These are phyloP conservation scores for Malacosoma neustria DNA, from an alignment of 2,888 invertebrate genomes.

Conservation along the genomic window DNA sequence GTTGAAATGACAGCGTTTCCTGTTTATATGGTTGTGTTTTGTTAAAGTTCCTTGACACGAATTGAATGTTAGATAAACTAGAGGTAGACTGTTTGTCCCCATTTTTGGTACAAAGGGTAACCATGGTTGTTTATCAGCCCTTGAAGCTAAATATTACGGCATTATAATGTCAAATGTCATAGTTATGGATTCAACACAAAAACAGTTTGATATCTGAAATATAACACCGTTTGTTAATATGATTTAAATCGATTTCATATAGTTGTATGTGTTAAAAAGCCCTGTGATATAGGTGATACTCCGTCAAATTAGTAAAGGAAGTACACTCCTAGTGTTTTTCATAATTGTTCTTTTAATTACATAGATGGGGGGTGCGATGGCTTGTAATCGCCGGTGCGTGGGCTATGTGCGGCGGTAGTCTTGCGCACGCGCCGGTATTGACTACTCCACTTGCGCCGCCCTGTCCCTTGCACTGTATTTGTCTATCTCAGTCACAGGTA, in stretches of 20 bases:
- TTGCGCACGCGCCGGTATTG: slow-evolving; percentile 43
- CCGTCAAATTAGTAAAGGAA: too few relatives aligned
- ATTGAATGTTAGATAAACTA: background rate
- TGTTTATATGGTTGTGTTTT: background rate
- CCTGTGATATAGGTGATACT: too few relatives aligned
- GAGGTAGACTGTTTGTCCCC: background rate
- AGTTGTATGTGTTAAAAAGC: too few relatives aligned
- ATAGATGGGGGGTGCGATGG: slow-evolving; percentile 59
- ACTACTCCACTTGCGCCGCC: slow-evolving; percentile 67
- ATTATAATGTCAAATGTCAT: too few relatives aligned
- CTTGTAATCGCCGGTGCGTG: slow-evolving; percentile 40
- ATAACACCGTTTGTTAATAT: too few relatives aligned
- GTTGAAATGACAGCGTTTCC: background rate
- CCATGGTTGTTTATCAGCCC: background rate
- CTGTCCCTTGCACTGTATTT: slow-evolving; percentile 89
- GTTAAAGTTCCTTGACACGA: background rate
- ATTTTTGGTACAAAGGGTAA: too few relatives aligned
- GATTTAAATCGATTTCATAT: too few relatives aligned
- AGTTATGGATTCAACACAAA: too few relatives aligned
- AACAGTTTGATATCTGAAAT: too few relatives aligned
- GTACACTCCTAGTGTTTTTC: too few relatives aligned
- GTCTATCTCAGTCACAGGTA: slow-evolving; percentile 91
- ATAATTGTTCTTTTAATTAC: too few relatives aligned
- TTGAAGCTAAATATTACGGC: background rate
- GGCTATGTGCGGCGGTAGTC: slow-evolving; percentile 33